phyloP scores from a whole-genome alignment of 2,797 vertebrate genomes.

The Distichodus sexfasciatus region DNA sequence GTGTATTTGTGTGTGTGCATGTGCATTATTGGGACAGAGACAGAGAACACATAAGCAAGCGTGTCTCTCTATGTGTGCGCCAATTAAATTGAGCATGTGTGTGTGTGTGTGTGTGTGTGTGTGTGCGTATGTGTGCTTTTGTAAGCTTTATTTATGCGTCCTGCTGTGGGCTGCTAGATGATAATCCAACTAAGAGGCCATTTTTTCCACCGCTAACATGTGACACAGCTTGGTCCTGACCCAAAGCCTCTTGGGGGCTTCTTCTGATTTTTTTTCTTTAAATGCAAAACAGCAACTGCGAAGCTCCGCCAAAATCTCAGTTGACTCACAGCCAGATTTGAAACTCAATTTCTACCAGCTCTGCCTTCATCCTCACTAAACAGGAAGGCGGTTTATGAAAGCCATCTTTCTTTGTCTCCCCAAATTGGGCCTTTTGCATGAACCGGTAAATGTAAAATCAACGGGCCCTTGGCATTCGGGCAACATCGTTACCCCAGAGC shows the following conservation, averaged over 20 bases:
- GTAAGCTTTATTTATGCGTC: too few species aligned
- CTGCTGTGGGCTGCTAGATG: constrained; percentile 72
- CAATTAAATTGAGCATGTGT: constrained; percentile 69
- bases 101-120: constrained; percentile 71
- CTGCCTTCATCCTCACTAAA: background rate
- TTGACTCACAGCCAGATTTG: constrained; percentile 19
- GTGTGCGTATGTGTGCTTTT: constrained; percentile 49
- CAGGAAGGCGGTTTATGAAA: background rate
- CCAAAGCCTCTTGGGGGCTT: constrained; percentile 51
- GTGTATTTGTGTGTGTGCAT: constrained; percentile 71
- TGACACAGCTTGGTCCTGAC: constrained; percentile 62
- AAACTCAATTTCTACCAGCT: constrained; percentile 7
- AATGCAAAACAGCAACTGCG: constrained; percentile 39
- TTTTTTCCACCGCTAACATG: constrained; percentile 47
- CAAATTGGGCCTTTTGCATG: background rate
- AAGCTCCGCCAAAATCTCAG: background rate
- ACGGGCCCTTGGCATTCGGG: background rate
- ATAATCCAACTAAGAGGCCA: constrained; percentile 73
- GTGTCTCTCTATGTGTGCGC: constrained; percentile 65
- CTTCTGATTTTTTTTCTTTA: constrained; percentile 49
- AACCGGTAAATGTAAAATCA: background rate
- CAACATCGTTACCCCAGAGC: background rate
- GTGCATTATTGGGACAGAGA: constrained; percentile 60
- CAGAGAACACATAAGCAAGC: constrained; percentile 31
- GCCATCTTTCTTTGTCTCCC: background rate